phyloP scores from a whole-genome alignment of 2,113 vertebrate species.

The Nyctereutes procyonoides region DNA sequence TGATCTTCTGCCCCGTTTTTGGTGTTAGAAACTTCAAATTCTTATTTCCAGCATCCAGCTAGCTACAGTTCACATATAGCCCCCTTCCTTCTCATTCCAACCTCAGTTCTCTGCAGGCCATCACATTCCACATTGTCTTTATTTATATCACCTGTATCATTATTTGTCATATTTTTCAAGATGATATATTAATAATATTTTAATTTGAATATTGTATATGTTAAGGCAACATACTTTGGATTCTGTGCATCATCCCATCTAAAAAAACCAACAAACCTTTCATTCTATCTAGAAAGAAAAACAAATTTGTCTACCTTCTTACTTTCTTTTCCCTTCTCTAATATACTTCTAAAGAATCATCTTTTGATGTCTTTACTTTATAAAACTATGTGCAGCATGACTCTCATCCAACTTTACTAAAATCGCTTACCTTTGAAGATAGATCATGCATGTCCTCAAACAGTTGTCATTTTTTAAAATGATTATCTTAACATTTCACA shows the following conservation, averaged over 20 bases:
- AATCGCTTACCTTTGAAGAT: background rate
- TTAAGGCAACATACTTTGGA: background rate
- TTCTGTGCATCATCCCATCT: background rate
- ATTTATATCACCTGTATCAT: background rate
- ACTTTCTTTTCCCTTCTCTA: background rate
- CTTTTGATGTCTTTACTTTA: background rate
- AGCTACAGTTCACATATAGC: background rate
- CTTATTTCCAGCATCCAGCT: background rate
- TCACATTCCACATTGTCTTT: background rate
- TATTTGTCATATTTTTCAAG: slow-evolving; percentile 17
- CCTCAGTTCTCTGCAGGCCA: background rate
- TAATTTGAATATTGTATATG: background rate
- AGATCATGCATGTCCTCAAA: background rate
- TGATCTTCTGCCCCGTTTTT: background rate
- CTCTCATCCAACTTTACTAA: background rate
- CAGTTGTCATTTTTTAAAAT: background rate
- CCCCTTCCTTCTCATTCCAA: background rate
- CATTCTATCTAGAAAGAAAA: background rate
- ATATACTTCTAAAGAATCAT: background rate
- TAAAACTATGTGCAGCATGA: background rate
- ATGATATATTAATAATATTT: background rate
- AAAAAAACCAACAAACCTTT: background rate
- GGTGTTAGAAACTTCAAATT: background rate
- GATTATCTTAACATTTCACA: background rate
- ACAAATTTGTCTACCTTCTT: background rate